Percentiles rank a stretch among this genome's conserved stretches.
These are phyloP conservation scores for Hedya salicella DNA, from an alignment of 2,888 invertebrate species.

Conservation along the genomic window DNA sequence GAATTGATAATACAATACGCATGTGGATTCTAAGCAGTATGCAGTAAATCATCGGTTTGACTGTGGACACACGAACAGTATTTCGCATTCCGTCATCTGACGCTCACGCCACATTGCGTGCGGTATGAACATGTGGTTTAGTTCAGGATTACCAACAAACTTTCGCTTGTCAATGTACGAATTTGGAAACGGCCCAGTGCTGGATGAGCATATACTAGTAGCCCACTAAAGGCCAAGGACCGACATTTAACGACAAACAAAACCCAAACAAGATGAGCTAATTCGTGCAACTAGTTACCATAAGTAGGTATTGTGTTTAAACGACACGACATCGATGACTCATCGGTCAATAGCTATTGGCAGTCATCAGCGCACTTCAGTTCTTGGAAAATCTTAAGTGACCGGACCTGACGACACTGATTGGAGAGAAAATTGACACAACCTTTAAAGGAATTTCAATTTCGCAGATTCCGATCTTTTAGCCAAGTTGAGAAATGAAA, in stretches of 20 bases:
- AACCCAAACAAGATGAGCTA: conserved; percentile 8
- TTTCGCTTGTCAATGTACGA: conserved; percentile 64
- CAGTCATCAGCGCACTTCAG: conserved; percentile 49
- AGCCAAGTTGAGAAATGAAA: background rate
- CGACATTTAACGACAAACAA: conserved; percentile 8
- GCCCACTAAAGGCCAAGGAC: conserved; percentile 14
- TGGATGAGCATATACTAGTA: background rate
- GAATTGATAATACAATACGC: too few species aligned
- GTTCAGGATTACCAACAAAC: conserved; percentile 59
- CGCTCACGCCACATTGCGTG: conserved; percentile 70
- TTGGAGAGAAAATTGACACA: conserved; percentile 22
- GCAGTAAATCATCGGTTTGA: conserved; percentile 25
- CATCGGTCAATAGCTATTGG: conserved; percentile 54
- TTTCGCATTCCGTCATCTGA: conserved; percentile 55
- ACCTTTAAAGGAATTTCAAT: conserved; percentile 25
- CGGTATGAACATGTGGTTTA: conserved; percentile 60
- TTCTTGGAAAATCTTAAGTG: conserved; percentile 55
- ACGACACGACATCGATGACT: conserved; percentile 53
- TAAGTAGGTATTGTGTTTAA: conserved; percentile 29
- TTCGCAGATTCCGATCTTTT: conserved; percentile 10
- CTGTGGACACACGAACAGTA: conserved; percentile 29
- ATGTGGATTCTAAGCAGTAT: conserved; percentile 8
- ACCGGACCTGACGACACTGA: conserved; percentile 41
- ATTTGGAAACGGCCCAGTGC: background rate
- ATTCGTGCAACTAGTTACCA: conserved; percentile 10